Percentiles rank a stretch among this genome's conserved stretches.
Conservation (phyloP, 2,113 vertebrate genomes). For the Orientallactaga bullata region DNA sequence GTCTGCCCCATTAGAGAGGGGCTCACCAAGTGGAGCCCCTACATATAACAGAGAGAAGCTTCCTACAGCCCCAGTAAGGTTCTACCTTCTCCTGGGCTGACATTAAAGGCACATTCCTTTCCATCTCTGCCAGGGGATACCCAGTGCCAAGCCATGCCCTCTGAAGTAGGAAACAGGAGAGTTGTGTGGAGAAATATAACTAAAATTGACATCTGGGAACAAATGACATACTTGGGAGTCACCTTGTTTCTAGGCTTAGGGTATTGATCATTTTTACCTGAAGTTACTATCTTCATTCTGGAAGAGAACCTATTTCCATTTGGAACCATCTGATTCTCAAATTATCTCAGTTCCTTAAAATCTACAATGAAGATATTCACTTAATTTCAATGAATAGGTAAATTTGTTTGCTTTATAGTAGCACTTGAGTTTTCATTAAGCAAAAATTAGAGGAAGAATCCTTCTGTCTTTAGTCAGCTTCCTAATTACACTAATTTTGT, state of each 20-base stretch:
- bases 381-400: conserved; percentile 54
- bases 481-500: conserved; percentile 74
- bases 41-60: neutral
- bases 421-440: conserved; percentile 43
- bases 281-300: conserved; percentile 28
- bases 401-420: conserved; percentile 59
- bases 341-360: conserved; percentile 38
- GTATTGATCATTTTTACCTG: neutral
- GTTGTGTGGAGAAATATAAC: neutral
- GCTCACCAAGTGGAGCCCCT: neutral
- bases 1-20: neutral
- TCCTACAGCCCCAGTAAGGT: too few species aligned
- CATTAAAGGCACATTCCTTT: neutral
- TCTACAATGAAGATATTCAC: neutral
- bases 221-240: neutral
- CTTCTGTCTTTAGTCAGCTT: conserved; percentile 57
- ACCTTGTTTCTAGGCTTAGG: neutral
- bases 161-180: neutral
- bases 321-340: conserved; percentile 26
- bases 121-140: neutral
- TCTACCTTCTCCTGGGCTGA: neutral
- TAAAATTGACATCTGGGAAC: neutral
- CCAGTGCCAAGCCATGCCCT: neutral
- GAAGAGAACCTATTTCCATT: conserved; percentile 40
- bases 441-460: conserved; percentile 46